Evolutionary conservation across 2,888 invertebrate species (phyloP), one percentile per base, ranked within the genome.

Genomic region (Agonopterix subpropinquella): DNA sequence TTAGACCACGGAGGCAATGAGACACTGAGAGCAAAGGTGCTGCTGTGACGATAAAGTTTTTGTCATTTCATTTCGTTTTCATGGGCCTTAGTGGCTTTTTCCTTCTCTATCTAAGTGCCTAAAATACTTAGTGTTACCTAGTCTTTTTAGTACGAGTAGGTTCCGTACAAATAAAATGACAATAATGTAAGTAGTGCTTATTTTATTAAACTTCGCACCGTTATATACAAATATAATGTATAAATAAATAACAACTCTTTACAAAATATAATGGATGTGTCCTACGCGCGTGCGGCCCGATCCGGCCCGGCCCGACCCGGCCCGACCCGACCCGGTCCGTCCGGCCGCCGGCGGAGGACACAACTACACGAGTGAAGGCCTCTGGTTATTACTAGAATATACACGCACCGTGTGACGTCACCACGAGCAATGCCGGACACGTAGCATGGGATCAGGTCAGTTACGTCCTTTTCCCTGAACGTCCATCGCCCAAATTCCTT

Each of bases 221-320:
- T 84, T 83, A 85, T 84, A 82, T 86, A 86, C 81, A 86, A 84
- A 86, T 85, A 85, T 73, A 77, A 82, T 82, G 83, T 85, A 85
- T 86, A 85, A 84, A 85, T 84, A 85, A 84, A 83, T 84, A 86
- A 86, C 85, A 83, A 83, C 69, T 80, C 77, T 79, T 83, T 86
- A 84, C 73, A 86, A 85, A 86, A 86, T 84, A 83, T 78, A 81
- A 84, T 74, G 66, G 76, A 72, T 76, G 43, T 11, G 49, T 53
- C 49, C 47, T 51, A 66, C 66, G 66, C 61, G 64, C 47, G 46
- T 42, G 45, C 50, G 55, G 44, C n/a, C 37, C 7, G 28, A 28
- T 4, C 18, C 18, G 18, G 18, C 28, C 1, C 28, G 28, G 28
- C 28, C 28, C 28, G 28, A 7, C 28, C 28, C 28, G 28, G 1